Base-by-base conservation (phyloP, 2,113 vertebrate genomes). In the Heterotilapia buettikoferi region DNA sequence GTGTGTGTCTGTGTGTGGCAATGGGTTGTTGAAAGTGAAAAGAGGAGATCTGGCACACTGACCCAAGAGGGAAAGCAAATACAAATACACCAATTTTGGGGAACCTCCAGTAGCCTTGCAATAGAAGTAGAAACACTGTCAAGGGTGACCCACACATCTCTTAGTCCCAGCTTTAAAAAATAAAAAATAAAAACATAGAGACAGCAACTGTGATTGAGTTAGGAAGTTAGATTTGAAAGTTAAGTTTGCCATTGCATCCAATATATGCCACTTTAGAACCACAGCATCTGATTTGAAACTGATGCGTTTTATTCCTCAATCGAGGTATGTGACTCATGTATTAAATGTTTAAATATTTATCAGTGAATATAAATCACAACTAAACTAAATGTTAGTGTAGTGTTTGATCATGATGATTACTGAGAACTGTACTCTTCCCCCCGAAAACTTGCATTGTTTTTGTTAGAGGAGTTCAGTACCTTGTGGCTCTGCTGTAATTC, bases 11-110 rank as follows among this genome's bases (percentile, higher is more conserved):
- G n/a, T 9, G 38, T 54, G 45, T 18, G 3, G 29, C 14, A 59
- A 16, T 83, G 59, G 73, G 86, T 45, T 88, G 52, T 66, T 80
- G 63, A 52, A 56, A 38, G 21, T 45, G 71, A 63, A 29, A 85
- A 73, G 19, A 84, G 38, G 38, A 76, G 9, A 84, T 36, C 29
- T 68, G 26, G 33, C 14, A 6, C 82, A 63, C 9, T 86, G 73
- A 91, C 82, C 88, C 84, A 91, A 21, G 88, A 79, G 73, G 59
- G 11, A 86, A 38, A 21, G 47, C 38, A 85, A 87, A 86, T 84
- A 87, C 14, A 76, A 45, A 86, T 53, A 80, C 85, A 68, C 53
- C 24, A 19, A 63, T 52, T 6, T 6, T 47, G 33, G 38, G 21
- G 86, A 82, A 80, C 47, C 45, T 80, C 24, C 26, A 68, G 31